Evolutionary conservation across 2,888 invertebrate species (phyloP), one percentile per base, ranked within the genome.

Genomic region (Himalopsyche anomala): DNA sequence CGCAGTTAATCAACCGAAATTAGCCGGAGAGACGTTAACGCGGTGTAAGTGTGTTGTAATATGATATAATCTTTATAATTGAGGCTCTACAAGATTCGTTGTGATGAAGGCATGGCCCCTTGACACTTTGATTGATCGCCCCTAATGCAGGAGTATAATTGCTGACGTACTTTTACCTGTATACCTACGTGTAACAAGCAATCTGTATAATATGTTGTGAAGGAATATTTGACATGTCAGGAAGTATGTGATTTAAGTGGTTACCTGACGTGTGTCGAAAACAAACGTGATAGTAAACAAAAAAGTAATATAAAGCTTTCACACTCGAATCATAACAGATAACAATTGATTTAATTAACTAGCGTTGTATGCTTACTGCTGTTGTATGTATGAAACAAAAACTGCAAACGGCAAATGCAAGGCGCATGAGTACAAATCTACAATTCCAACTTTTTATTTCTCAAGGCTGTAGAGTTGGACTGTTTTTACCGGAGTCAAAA

Each of bases 51-150:
- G 45, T 82, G 79, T 69, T 74, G 82, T 82, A 85, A 85, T 54
- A n/a, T 62, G 82, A 79, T 82, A 85, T 80, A 82, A 74, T 85
- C 82, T 85, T 45, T 36, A 51, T 85, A 54, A 85, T 85, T 85
- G 81, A 51, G 69, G 85, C 51, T 81, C 74, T 82, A 82, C 40
- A 74, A 74, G 42, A 85, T 74, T 82, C 69, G 74, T 69, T 42
- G 62, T 81, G 56, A 42, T 42, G 81, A 84, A 38, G 84, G 56
- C 38, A 84, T 55, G 62, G 38, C 12, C 82, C 17, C 84, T 17
- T 42, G 84, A 81, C 84, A 84, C 51, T 62, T 81, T 84, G 81
- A 84, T 84, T 80, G 81, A 84, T 84, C 17, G 84, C 42, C n/a
- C 80, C 38, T 38, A 80, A 80, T 80, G 42, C 38, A 19, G 17